Percentiles rank a stretch among this genome's conserved stretches.
phyloP scores from a whole-genome alignment of 2,888 invertebrate species.

The Subacronicta megacephala region DNA sequence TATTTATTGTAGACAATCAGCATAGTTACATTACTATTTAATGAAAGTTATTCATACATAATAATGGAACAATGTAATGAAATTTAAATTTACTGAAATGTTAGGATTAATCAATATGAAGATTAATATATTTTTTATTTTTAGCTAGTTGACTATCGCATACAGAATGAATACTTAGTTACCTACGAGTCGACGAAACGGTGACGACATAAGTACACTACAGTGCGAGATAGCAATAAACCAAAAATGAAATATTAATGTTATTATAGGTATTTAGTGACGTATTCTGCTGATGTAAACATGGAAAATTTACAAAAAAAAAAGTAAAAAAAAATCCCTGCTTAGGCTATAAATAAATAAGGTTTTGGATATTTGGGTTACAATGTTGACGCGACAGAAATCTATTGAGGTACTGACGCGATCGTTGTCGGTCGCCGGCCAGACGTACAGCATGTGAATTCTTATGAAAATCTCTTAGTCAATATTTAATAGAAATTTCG shows the following conservation, averaged over 20 bases:
- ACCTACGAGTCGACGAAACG: constrained; percentile 67
- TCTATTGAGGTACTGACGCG: constrained; percentile 78
- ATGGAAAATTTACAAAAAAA: constrained; percentile 85
- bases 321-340: constrained; percentile 85
- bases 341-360: constrained; percentile 86
- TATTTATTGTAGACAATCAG: constrained; percentile 88
- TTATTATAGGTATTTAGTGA: constrained; percentile 87
- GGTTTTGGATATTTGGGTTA: constrained; percentile 84
- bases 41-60: constrained; percentile 86
- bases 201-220: constrained; percentile 73
- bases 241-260: constrained; percentile 88
- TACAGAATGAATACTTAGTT: constrained; percentile 80
- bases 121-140: constrained; percentile 89
- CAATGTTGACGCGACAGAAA: constrained; percentile 81
- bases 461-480: constrained; percentile 89
- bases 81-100: constrained; percentile 80
- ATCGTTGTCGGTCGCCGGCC: constrained; percentile 66
- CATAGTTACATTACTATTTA: constrained; percentile 86
- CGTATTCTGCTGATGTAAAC: constrained; percentile 88
- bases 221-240: constrained; percentile 88
- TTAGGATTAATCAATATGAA: constrained; percentile 85
- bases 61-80: constrained; percentile 85
- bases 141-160: constrained; percentile 88
- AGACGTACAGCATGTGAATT: constrained; percentile 85
- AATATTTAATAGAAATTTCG: constrained; percentile 87